Evolutionary conservation across 2,888 invertebrate genomes (phyloP).

Genomic region (Drosophila siamana): DNA sequence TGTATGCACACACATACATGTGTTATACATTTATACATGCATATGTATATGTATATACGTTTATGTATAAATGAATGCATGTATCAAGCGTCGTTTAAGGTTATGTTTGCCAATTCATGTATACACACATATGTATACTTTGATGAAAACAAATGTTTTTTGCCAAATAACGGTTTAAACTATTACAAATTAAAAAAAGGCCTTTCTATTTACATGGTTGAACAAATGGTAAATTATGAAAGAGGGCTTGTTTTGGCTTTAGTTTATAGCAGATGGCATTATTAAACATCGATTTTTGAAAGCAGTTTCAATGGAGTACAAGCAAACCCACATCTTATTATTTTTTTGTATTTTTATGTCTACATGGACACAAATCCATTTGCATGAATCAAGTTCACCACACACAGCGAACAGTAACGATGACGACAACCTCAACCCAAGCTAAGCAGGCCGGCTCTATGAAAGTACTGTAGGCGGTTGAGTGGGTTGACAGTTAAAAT

Average conservation of each 20-base stretch:
- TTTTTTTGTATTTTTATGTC: background rate
- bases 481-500: slow-evolving; percentile 34
- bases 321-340: slow-evolving; percentile 9
- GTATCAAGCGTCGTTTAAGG: slow-evolving; percentile 19
- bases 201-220: background rate
- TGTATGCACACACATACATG: background rate
- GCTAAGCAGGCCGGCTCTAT: slow-evolving; percentile 39
- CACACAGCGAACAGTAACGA: slow-evolving; percentile 8
- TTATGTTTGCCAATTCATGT: slow-evolving; percentile 22
- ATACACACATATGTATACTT: background rate
- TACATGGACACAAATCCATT: too few species aligned
- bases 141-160: background rate
- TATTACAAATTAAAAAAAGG: background rate
- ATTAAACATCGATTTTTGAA: slow-evolving; percentile 1
- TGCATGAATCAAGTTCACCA: slow-evolving; percentile 46
- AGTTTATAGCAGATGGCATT: slow-evolving; percentile 32
- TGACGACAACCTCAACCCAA: slow-evolving; percentile 31
- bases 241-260: background rate
- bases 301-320: slow-evolving; percentile 4
- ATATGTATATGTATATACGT: background rate
- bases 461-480: slow-evolving; percentile 32
- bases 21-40: background rate
- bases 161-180: background rate
- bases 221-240: background rate
- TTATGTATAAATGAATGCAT: background rate